Base-by-base conservation (phyloP, 1,140 invertebrate genomes). In the Drosophila nebulosa region DNA sequence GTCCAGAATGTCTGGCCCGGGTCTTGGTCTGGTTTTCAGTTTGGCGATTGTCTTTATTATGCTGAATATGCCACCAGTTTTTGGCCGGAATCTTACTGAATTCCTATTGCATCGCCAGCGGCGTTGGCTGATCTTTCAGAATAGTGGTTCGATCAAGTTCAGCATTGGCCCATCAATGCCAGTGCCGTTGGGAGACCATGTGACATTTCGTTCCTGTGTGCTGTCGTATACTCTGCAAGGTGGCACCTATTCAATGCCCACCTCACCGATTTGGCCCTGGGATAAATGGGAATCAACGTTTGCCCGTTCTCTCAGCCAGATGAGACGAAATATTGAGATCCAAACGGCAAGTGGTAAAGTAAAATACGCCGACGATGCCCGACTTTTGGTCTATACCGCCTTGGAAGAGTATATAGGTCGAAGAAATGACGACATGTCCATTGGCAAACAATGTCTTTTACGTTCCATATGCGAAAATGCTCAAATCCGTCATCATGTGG, bases 401-500 rank as follows among this genome's bases (percentile, higher is more conserved):
- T 51, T 91, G 36, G 90, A 91, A 56, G 62, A 74, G 27, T 91
- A 79, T n/a, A 88, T 91, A 32, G 69, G 67, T 24, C 69, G 79
- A 7, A 55, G 71, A 27, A 83, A 78, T 53, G 71, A 79, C 14
- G 39, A 84, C 53, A 32, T 39, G 42, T 7, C 61, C 52, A 57
- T 86, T 30, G 86, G 86, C 24, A 75, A 59, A 14, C 69, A 73
- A 42, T 91, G 90, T 59, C 67, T 91, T 14, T 24, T 90, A 22
- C 76, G 90, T 26, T 83, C 90, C 57, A 91, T 91, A 39, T 91
- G 90, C 56, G 84, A 91, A 55, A 91, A 91, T 79, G 90, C 90
- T 1, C 90, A 91, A 63, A 70, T 91, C 6, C 76, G 90, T 66
- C 76, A 88, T 7, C 89, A 90, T 59, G 65, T 88, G 1, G 90